These are phyloP conservation scores for Antheraea assamensis DNA, from an alignment of 2,888 invertebrate genomes.

Conservation along the genomic window DNA sequence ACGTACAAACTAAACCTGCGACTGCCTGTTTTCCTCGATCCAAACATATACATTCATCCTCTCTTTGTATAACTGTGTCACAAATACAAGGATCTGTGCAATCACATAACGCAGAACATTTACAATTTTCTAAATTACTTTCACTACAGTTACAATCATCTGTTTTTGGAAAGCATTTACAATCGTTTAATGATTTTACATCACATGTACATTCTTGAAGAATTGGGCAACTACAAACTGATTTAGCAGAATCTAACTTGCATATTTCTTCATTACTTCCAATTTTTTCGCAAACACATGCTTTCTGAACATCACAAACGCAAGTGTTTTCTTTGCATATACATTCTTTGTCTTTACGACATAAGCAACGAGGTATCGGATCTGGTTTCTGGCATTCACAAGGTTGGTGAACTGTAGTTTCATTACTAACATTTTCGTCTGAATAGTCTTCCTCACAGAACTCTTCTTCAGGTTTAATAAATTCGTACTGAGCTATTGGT, in stretches of 20 bases:
- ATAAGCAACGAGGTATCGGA: constrained; percentile 48
- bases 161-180: constrained; percentile 55
- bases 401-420: constrained; percentile 37
- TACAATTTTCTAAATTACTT: constrained; percentile 58
- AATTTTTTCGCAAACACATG: constrained; percentile 58
- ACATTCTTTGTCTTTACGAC: constrained; percentile 58
- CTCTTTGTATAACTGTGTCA: constrained; percentile 39
- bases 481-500: constrained; percentile 36
- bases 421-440: constrained; percentile 21
- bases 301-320: constrained; percentile 54
- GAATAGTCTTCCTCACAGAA: constrained; percentile 28
- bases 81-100: constrained; percentile 65
- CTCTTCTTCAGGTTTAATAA: constrained; percentile 28
- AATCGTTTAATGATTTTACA: constrained; percentile 37
- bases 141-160: constrained; percentile 54
- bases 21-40: constrained; percentile 39
- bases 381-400: constrained; percentile 61
- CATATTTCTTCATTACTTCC: constrained; percentile 43
- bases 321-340: constrained; percentile 52
- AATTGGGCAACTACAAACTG: constrained; percentile 53
- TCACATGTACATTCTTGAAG: constrained; percentile 54
- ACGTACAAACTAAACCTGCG: constrained; percentile 46
- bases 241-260: constrained; percentile 47
- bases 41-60: constrained; percentile 55
- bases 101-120: constrained; percentile 58